A percentile compares a stretch with the other conserved stretches of the same genome.
Conservation (phyloP, 2,113 vertebrate genomes). For the Mohoua ochrocephala region DNA sequence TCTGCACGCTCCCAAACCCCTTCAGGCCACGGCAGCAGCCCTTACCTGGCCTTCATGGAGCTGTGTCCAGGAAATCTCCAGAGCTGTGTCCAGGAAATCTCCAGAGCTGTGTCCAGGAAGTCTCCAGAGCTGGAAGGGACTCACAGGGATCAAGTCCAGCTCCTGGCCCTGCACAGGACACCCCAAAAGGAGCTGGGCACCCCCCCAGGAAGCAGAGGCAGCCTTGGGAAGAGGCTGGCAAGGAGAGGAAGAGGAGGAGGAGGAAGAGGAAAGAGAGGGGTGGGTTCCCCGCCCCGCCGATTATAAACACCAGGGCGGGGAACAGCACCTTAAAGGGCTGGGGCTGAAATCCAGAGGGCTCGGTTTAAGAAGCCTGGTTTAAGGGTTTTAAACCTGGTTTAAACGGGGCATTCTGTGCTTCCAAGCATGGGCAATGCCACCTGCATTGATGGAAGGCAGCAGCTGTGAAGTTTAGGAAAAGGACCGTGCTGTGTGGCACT, state of each 20-base stretch:
- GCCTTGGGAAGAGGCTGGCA: not conserved
- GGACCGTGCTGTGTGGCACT: rapidly evolving
- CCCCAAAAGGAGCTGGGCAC: not conserved
- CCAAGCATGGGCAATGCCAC: not conserved
- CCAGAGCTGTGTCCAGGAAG: not conserved
- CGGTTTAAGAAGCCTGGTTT: not conserved
- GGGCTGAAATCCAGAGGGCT: not conserved
- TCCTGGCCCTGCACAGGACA: too few species aligned
- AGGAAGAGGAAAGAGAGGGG: rapidly evolving
- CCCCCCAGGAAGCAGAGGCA: not conserved
- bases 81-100: too few species aligned
- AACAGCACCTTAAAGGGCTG: not conserved
- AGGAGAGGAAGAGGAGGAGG: not conserved
- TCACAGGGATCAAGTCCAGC: not conserved
- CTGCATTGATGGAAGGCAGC: not conserved
- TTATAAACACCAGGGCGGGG: not conserved
- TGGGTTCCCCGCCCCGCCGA: too few species aligned
- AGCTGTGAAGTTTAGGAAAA: not conserved
- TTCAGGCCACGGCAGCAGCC: not conserved
- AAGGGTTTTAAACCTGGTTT: not conserved
- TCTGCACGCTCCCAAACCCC: not conserved
- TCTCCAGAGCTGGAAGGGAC: not conserved
- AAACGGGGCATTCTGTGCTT: not conserved
- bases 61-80: too few species aligned
- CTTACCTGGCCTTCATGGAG: too few species aligned